Evolutionary conservation across 2,888 invertebrate genomes (phyloP), one percentile per base, ranked within the genome.

Genomic region (Amaurobius ferox): DNA sequence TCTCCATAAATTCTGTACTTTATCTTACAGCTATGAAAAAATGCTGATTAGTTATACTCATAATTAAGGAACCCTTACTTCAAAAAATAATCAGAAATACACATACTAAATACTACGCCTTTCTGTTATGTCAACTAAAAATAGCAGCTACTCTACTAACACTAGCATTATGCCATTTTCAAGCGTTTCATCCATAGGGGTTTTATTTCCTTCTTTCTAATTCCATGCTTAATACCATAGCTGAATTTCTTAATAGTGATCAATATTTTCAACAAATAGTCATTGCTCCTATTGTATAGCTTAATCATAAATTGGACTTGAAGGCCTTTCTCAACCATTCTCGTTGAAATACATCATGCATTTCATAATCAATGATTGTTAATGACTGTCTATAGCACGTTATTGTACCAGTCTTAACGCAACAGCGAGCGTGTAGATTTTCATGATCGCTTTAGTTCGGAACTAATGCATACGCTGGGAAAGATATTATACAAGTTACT

Each of bases 381-480:
- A 35, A 80, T 74, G 80, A 73, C 74, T 66, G 55, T 48, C 80
- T 40, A 26, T 28, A 35, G 29, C 55, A 30, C 39, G 35, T 32
- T 48, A 72, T 68, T 73, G 74, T 23, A 55, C 40, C 39, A 39
- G 67, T 68, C 67, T 35, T 48, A 55, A 39, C 73, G 68, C 67
- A 73, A 67, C 74, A 67, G 61, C 23, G 61, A 39, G 44, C 26
- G 77, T 55, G 55, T 48, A 55, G n/a, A n/a, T 71, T 66, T 19
- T 66, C 19, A 66, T 35, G 32, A 66, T 11, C 32, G 13, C 19
- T 30, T 1, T n/a, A 19, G 26, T 23, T 66, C 66, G 23, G 35
- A 66, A 66, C 32, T 66, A 66, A 66, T 66, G 32, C 30, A 32
- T 66, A 11, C 32, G 6, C 7, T 19, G 19, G 5, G 23, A 55